Base-by-base conservation (phyloP, 2,113 vertebrate species). In the Cryptotis parvus region DNA sequence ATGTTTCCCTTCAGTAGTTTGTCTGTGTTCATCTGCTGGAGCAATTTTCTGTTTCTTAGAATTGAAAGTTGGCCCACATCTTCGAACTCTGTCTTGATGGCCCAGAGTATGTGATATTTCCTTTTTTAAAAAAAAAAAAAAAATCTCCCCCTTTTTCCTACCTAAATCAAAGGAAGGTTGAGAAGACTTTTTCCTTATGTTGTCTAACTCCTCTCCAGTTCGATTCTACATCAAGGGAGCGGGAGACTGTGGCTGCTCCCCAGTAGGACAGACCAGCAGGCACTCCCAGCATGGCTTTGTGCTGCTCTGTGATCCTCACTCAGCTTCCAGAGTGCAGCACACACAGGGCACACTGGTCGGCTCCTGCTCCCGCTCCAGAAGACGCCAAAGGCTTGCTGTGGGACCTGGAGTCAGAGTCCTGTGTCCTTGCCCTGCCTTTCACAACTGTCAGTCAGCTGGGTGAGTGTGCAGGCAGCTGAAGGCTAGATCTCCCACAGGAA, bases 131-230 rank as follows among this genome's bases (percentile, higher is more conserved):
- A 79, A 55, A 8, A 70, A 65, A 65, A 93, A 75, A 55, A 9
- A 58, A 58, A 16, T 20, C 55, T n/a, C 41, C 70, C 95, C 93
- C 37, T 83, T 89, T 90, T 52, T 72, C 84, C 61, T 82, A 61
- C 82, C 65, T 55, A 92, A 91, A 96, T 97, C 76, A 97, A 97
- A 96, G 37, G 0, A 2, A 86, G 79, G 72, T 91, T 75, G 39
- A 87, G 63, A 73, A 94, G 84, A 86, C 88, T 94, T 86, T 88
- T 49, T 91, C 73, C 43, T 73, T 95, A 52, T 95, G 91, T 89
- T 96, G 95, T 89, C 65, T 84, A 66, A 39, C 73, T 94, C 55
- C 91, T 90, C 69, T 55, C 43, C 37, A 91, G 49, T 81, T 83
- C 91, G 90, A 31, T 91, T 91, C 52, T 0, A 0, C 80, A 91